Evolutionary conservation across 2,797 vertebrate genomes (phyloP), one percentile per base, ranked within the genome.

Genomic region (Antennarius maculatus): DNA sequence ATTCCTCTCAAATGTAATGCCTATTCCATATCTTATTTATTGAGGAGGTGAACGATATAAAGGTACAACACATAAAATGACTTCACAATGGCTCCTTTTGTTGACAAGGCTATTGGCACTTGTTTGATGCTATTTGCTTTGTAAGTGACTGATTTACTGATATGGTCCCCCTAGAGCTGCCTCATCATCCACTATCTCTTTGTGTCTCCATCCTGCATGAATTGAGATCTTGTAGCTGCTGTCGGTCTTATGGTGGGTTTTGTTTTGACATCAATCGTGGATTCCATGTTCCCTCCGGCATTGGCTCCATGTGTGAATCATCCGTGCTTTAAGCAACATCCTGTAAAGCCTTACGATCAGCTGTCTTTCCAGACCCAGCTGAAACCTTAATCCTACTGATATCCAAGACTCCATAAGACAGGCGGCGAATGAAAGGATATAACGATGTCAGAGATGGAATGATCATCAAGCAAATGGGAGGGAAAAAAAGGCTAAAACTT

Each of bases 91-190:
- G 76, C 69, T 69, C 54, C 67, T 80, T 84, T 77, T 86, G 88
- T 88, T 89, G 91, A 88, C 89, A 86, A 77, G 76, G 80, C 84
- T 75, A 61, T 66, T 67, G 84, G 61, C 80, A 77, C 74, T 82
- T 79, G 69, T 76, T 82, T 79, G 72, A 79, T 80, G 71, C 78
- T 83, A 83, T 91, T 86, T 86, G 76, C 80, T 89, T 88, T 85
- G 87, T 81, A 86, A 89, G 79, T 62, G 85, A 80, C 77, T 81
- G 86, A 91, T 90, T 88, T 86, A 89, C 74, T 42, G 75, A 71
- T 74, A 18, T 7, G 2, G 51, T 68, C 50, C 54, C 64, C 59
- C 43, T 6, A 43, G 45, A 75, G 61, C 46, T 17, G 57, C 48
- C 47, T 54, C 29, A 12, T 69, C 53, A 51, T 49, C 61, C 45